Conservation (phyloP, 1,140 invertebrate species). For the Drosophila melanogaster region Release_6_plus_ISO1_MT NT_033779.5:4533501-4534000, state of each 20-base stretch:
- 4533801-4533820: conserved; percentile 29
- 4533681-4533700: conserved; percentile 86
- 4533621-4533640: conserved; percentile 86
- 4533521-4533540: conserved; percentile 57
- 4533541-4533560: conserved; percentile 67
- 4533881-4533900: not conserved
- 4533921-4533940: not conserved
- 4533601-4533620: conserved; percentile 83
- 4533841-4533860: conserved; percentile 7
- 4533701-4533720: conserved; percentile 86
- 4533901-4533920: not conserved
- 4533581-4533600: conserved; percentile 85
- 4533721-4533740: conserved; percentile 85
- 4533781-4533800: conserved; percentile 7
- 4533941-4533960: not conserved
- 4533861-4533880: not conserved
- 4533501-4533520: conserved; percentile 78
- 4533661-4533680: conserved; percentile 61
- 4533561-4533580: conserved; percentile 86
- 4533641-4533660: conserved; percentile 84
- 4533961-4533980: not conserved
- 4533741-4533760: conserved; percentile 85
- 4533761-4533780: conserved; percentile 7
- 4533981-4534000: not conserved
- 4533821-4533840: conserved; percentile 17